phyloP scores from a whole-genome alignment of 2,888 invertebrate genomes.

The Autographa gamma region DNA sequence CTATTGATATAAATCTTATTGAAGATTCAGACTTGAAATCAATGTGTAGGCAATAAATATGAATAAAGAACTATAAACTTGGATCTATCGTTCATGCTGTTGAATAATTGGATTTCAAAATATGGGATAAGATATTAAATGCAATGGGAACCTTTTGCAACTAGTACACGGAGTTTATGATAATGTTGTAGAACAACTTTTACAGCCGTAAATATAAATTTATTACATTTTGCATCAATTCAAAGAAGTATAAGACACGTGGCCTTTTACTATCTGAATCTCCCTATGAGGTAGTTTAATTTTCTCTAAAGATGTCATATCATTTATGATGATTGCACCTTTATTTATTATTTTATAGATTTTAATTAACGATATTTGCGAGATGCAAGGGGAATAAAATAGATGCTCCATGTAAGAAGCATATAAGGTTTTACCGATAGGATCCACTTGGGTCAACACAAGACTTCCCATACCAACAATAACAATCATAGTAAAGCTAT shows the following conservation, averaged over 20 bases:
- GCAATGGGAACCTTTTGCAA: conserved; percentile 52
- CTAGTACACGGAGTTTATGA: conserved; percentile 53
- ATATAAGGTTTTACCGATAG: neutral
- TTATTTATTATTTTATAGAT: conserved; percentile 2
- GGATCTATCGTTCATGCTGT: conserved; percentile 57
- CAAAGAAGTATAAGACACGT: conserved; percentile 20
- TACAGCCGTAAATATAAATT: conserved; percentile 46
- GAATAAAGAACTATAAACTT: conserved; percentile 64
- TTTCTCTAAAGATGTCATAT: neutral
- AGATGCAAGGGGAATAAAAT: too few relatives aligned
- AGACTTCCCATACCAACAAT: neutral
- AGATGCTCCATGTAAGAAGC: too few relatives aligned
- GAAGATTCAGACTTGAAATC: conserved; percentile 63
- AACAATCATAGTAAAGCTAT: neutral
- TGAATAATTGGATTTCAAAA: conserved; percentile 65
- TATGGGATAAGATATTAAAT: conserved; percentile 53
- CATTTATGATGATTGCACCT: neutral
- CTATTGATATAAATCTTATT: conserved; percentile 72
- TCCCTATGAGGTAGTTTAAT: neutral
- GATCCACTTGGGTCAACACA: neutral
- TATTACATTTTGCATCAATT: conserved; percentile 34
- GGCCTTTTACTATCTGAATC: neutral
- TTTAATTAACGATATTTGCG: neutral
- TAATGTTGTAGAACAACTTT: conserved; percentile 58
- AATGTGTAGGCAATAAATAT: conserved; percentile 68